These are phyloP conservation scores for Ramazzottius varieornatus DNA, from an alignment of 2,888 invertebrate species.

Conservation along the genomic window DNA sequence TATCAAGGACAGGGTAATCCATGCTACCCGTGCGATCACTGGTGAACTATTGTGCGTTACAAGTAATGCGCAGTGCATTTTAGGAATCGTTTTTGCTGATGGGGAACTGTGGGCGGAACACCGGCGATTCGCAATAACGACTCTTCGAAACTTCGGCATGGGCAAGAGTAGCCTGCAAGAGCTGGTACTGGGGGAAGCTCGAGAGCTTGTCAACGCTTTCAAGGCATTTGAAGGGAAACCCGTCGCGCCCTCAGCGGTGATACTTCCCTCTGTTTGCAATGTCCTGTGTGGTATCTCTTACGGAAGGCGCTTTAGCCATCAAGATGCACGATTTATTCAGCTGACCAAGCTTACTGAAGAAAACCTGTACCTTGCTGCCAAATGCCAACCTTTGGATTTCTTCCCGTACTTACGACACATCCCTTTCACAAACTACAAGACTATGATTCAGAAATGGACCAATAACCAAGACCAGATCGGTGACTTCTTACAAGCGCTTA, in stretches of 20 bases:
- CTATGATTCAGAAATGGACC: background rate
- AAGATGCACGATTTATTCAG: background rate
- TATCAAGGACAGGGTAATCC: background rate
- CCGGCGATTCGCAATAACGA: background rate
- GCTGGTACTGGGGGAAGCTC: background rate
- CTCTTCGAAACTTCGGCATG: background rate
- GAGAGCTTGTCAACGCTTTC: background rate
- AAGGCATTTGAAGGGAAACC: background rate
- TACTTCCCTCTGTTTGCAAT: background rate
- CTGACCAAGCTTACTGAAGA: background rate
- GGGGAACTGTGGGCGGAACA: background rate
- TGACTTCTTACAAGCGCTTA: background rate
- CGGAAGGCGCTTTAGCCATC: background rate
- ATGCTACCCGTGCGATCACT: background rate
- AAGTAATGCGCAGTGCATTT: background rate
- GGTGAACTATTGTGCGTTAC: background rate
- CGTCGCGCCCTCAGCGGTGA: background rate
- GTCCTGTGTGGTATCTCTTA: background rate
- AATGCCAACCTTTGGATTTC: background rate
- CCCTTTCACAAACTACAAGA: background rate
- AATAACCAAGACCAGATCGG: background rate
- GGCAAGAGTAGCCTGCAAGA: background rate
- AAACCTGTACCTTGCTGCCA: background rate
- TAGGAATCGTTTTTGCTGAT: background rate
- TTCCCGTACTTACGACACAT: background rate